Evolutionary conservation across 2,113 vertebrate species (phyloP).

Genomic region (Sebastes fasciatus): DNA sequence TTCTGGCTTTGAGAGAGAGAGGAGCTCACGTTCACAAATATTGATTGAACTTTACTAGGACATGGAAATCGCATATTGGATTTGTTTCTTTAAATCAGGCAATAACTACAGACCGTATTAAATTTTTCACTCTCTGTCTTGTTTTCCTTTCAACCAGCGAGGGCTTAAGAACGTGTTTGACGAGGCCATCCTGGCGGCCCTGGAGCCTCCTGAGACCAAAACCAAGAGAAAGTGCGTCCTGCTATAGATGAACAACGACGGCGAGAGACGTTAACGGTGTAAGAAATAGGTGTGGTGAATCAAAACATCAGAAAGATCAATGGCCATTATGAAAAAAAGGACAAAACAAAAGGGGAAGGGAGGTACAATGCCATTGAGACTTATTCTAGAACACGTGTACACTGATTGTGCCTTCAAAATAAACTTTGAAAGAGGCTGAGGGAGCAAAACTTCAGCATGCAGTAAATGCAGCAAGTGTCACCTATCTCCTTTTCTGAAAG

Average conservation of each 20-base stretch:
- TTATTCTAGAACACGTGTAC: slow-evolving; percentile 44
- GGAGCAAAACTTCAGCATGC: slow-evolving; percentile 57
- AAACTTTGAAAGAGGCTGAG: slow-evolving; percentile 52
- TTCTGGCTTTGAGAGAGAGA: too few relatives aligned
- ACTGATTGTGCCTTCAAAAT: slow-evolving; percentile 75
- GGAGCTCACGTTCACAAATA: too few relatives aligned
- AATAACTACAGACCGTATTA: not conserved
- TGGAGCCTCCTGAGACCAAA: slow-evolving; percentile 87
- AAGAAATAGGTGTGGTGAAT: slow-evolving; percentile 47
- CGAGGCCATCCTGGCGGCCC: slow-evolving; percentile 85
- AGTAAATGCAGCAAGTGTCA: slow-evolving; percentile 52
- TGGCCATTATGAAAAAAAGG: slow-evolving; percentile 52
- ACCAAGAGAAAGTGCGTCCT: slow-evolving; percentile 82
- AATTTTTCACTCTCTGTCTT: not conserved
- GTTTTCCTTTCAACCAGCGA: slow-evolving; percentile 68
- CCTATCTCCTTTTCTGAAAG: slow-evolving; percentile 56
- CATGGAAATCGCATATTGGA: too few relatives aligned
- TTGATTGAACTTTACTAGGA: too few relatives aligned
- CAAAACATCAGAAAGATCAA: slow-evolving; percentile 54
- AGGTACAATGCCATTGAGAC: slow-evolving; percentile 60
- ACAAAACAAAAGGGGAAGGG: slow-evolving; percentile 55
- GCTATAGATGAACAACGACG: slow-evolving; percentile 72
- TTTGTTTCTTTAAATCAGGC: not conserved
- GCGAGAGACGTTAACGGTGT: slow-evolving; percentile 7
- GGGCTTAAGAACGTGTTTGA: slow-evolving; percentile 88